Percentiles rank a stretch among this genome's conserved stretches.
Evolutionary conservation across 2,113 vertebrate genomes (phyloP).

Genomic region (Rhodinocichla rosea): DNA sequence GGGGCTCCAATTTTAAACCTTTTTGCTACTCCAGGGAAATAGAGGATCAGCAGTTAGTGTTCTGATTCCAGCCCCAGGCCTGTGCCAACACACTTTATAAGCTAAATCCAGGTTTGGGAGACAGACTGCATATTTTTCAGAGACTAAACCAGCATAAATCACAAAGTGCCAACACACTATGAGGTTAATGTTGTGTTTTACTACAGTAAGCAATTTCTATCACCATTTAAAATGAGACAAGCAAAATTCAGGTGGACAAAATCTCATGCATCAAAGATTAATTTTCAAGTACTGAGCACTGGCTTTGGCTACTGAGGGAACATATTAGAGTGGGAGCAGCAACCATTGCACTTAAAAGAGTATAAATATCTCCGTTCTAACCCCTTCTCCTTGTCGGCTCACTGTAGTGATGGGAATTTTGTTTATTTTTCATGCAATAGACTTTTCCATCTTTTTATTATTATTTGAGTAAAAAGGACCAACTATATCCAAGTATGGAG

Average conservation of each 20-base stretch:
- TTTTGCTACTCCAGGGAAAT: background rate
- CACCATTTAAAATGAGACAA: constrained; percentile 58
- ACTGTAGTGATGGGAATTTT: background rate
- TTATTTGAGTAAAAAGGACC: background rate
- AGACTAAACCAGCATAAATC: constrained; percentile 55
- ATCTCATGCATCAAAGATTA: constrained; percentile 32
- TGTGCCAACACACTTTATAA: constrained; percentile 48
- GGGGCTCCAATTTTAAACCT: constrained; percentile 6
- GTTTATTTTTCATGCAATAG: background rate
- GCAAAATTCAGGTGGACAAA: constrained; percentile 53
- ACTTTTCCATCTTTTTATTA: background rate
- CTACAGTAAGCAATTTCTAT: constrained; percentile 65
- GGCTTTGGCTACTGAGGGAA: background rate
- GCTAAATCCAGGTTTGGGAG: constrained; percentile 40
- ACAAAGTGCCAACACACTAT: constrained; percentile 37
- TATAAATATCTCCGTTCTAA: background rate
- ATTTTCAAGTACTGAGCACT: constrained; percentile 7
- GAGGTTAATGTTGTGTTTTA: constrained; percentile 65
- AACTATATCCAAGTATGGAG: background rate
- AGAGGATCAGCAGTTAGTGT: background rate
- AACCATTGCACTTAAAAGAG: background rate
- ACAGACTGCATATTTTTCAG: constrained; percentile 44
- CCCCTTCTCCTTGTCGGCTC: background rate
- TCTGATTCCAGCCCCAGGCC: background rate
- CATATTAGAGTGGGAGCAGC: background rate